These are phyloP conservation scores for Silvanus unidentatus DNA, from an alignment of 2,888 invertebrate genomes.

Conservation along the genomic window DNA sequence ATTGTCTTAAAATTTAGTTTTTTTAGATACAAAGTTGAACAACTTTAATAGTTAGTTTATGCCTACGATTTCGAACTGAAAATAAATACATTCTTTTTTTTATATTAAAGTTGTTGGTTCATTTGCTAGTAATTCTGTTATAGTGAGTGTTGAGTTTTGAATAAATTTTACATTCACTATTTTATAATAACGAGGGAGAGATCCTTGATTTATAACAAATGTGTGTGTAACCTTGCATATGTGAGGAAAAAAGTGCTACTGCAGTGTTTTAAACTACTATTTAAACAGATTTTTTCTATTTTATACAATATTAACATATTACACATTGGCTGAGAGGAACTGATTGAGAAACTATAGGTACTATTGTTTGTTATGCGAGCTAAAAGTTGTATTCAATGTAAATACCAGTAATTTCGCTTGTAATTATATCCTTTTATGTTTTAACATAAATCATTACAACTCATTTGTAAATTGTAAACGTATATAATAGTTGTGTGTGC, in stretches of 20 bases:
- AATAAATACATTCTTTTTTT: too few relatives aligned
- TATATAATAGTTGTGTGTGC: too few relatives aligned
- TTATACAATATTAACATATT: not conserved
- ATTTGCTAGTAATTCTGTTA: too few relatives aligned
- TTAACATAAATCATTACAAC: too few relatives aligned
- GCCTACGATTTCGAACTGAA: too few relatives aligned
- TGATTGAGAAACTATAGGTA: slow-evolving; percentile 19
- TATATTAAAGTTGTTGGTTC: too few relatives aligned
- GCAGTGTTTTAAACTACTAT: slow-evolving; percentile 27
- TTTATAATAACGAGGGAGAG: not conserved
- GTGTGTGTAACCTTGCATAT: slow-evolving; percentile 3
- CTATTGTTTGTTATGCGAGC: slow-evolving; percentile 11
- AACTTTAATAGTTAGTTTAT: too few relatives aligned
- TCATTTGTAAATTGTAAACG: too few relatives aligned
- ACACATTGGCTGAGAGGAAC: slow-evolving; percentile 15
- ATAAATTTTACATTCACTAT: slow-evolving; percentile 3
- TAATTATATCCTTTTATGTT: too few relatives aligned
- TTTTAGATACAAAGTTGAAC: too few relatives aligned
- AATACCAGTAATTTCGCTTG: too few relatives aligned
- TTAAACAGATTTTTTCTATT: slow-evolving; percentile 21
- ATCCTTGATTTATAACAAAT: slow-evolving; percentile 4
- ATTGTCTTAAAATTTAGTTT: too few relatives aligned
- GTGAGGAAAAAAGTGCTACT: slow-evolving; percentile 22
- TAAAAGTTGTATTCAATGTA: not conserved
- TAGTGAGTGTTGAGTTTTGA: not conserved